Base-by-base conservation (phyloP, 2,888 invertebrate species). In the Catocala fraxini region DNA sequence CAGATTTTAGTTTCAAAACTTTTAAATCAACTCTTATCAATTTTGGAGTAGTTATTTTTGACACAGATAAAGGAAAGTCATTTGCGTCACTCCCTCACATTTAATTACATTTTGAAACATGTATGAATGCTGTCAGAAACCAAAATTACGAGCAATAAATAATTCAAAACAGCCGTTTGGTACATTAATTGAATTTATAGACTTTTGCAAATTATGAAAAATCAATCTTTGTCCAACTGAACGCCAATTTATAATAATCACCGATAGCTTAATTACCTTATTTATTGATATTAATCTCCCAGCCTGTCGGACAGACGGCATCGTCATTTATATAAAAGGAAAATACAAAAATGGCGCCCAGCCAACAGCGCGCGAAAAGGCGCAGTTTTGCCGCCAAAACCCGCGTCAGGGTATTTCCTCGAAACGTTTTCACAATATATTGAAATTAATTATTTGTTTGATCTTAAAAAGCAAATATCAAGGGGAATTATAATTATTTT, bases 281-380 rank as follows among this genome's bases (percentile, higher is more conserved):
- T 55, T 54, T 51, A 59, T 48, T 41, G 25, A 33, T 4, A 46
- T 47, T n/a, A 49, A 25, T 35, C n/a, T 10, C 12, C 9, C 42
- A 51, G 62, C 63, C 60, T 65, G 45, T 48, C 48, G 43, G n/a
- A 15, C 46, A n/a, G n/a, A 46, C 43, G 10, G 41, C n/a, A 56
- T 49, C 60, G 33, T 62, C 57, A 67, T 60, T 55, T 56, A 51
- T 58, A 59, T 65, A 57, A 75, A 68, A 66, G 63, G 57, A 55
- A 69, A 77, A 75, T 61, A 51, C 63, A 59, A 77, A 70, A 45
- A 79, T 79, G 78, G 78, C 79, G 0, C 51, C 7, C 33, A 11
- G 63, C 77, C 79, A 79, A 69, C 59, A 56, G 0, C 48, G 59
- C 48, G 63, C 51, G 56, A 65, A 59, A 70, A 61, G 59, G 64